Evolutionary conservation across 2,797 vertebrate species (phyloP).

Genomic region (Crax fasciolata): DNA sequence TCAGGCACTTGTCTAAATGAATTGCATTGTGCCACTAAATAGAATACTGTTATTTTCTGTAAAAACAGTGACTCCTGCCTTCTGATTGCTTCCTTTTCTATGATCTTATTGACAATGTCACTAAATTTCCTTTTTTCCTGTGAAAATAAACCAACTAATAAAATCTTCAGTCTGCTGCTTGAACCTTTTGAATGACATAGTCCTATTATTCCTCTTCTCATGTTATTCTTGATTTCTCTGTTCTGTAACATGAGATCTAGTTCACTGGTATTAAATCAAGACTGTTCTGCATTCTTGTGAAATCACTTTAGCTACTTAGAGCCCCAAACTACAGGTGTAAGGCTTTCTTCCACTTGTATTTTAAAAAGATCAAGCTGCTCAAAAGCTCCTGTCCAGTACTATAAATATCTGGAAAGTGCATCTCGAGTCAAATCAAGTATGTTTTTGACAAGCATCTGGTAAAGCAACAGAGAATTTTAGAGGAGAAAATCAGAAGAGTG

Average conservation of each 20-base stretch:
- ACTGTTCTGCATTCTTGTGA: background rate
- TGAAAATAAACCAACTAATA: background rate
- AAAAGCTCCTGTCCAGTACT: background rate
- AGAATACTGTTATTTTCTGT: background rate
- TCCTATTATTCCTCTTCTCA: background rate
- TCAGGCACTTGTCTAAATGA: background rate
- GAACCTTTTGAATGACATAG: background rate
- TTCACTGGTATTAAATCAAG: background rate
- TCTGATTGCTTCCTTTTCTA: background rate
- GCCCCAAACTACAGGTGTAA: background rate
- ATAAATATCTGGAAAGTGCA: background rate
- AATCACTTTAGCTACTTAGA: background rate
- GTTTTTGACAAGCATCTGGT: background rate
- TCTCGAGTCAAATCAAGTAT: background rate
- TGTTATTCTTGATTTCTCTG: background rate
- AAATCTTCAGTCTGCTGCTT: background rate
- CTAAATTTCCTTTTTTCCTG: background rate
- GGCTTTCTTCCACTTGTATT: background rate
- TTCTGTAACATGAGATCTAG: background rate
- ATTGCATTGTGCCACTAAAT: background rate
- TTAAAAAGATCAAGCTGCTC: background rate
- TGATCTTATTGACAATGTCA: background rate
- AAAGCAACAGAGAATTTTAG: constrained; percentile 7
- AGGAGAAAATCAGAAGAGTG: background rate
- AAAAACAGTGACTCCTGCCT: background rate